Evolutionary conservation across 2,888 invertebrate species (phyloP).

Genomic region (Standfussiana lucernea): DNA sequence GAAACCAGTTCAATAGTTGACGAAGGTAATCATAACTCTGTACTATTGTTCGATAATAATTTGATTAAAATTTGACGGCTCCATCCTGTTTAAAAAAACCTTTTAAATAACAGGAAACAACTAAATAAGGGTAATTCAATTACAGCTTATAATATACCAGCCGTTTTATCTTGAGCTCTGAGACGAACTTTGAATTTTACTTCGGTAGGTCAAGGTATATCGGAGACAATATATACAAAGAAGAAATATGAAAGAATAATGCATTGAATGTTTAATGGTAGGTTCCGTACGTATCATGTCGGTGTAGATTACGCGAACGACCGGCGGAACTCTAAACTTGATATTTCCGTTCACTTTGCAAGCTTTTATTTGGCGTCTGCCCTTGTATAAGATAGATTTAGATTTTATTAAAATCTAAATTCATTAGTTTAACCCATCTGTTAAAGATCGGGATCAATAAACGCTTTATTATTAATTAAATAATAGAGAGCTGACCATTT

Average conservation of each 20-base stretch:
- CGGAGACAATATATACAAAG: constrained; percentile 66
- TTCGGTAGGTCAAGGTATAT: constrained; percentile 49
- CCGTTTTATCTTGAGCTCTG: constrained; percentile 70
- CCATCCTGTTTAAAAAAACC: constrained; percentile 80
- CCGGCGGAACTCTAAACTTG: constrained; percentile 82
- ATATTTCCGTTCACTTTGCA: constrained; percentile 80
- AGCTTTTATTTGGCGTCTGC: constrained; percentile 52
- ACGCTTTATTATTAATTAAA: background rate
- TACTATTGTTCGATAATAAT: constrained; percentile 80
- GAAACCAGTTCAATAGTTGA: constrained; percentile 62
- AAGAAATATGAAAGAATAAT: constrained; percentile 67
- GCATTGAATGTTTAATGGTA: constrained; percentile 76
- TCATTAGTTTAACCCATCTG: background rate
- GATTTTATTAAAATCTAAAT: constrained; percentile 12
- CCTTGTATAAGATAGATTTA: constrained; percentile 24
- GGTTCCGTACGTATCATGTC: constrained; percentile 83
- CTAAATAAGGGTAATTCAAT: constrained; percentile 83
- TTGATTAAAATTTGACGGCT: constrained; percentile 88
- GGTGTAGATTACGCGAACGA: constrained; percentile 80
- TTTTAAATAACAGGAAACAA: constrained; percentile 80
- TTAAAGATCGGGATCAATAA: no score
- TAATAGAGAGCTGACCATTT: background rate
- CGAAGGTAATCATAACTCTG: constrained; percentile 82
- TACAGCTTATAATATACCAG: constrained; percentile 72
- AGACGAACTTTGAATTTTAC: constrained; percentile 24